Base-by-base conservation (phyloP, 2,888 invertebrate species). In the Stenodera caucasica region DNA sequence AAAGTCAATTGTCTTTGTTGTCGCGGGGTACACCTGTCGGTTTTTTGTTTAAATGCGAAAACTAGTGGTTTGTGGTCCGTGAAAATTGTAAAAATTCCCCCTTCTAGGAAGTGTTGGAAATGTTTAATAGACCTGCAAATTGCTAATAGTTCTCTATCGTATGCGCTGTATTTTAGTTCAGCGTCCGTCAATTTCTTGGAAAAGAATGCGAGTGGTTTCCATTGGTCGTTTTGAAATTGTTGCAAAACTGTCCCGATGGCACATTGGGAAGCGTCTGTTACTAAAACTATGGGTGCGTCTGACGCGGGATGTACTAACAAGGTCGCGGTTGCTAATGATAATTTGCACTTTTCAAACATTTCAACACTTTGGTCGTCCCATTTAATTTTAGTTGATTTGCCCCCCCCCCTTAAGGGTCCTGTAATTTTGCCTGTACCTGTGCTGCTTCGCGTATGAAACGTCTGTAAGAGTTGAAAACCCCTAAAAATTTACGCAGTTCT, bases 401-500 rank as follows among this genome's bases (percentile, higher is more conserved):
- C 14, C 6, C 15, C 14, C 4, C 14, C 15, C 7, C 15, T 37
- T 32, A 59, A 26, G 15, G 8, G 6, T 37, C 37, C 0, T 37
- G 37, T 14, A 37, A 9, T 37, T 33, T 33, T 2, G n/a, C 12
- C 6, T 33, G 33, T 1, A 33, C 5, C n/a, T 33, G 33, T 5
- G 33, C 33, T 2, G 33, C 33, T 0, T 9, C 9, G 2, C 14
- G n/a, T 3, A 64, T 50, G 15, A 64, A 61, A n/a, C 55, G 58
- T 23, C 64, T n/a, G 40, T 64, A 61, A 15, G 53, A 64, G 14
- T 50, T 56, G 12, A 52, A 53, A 1, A 64, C n/a, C 0, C 64
- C 61, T 15, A 64, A n/a, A 23, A 64, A 57, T 23, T 53, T 55
- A 14, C 53, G 55, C 0, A 64, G 9, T 1, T 53, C 32, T 26